phyloP scores from a whole-genome alignment of 2,113 vertebrate genomes.

The Rhagologus leucostigma region DNA sequence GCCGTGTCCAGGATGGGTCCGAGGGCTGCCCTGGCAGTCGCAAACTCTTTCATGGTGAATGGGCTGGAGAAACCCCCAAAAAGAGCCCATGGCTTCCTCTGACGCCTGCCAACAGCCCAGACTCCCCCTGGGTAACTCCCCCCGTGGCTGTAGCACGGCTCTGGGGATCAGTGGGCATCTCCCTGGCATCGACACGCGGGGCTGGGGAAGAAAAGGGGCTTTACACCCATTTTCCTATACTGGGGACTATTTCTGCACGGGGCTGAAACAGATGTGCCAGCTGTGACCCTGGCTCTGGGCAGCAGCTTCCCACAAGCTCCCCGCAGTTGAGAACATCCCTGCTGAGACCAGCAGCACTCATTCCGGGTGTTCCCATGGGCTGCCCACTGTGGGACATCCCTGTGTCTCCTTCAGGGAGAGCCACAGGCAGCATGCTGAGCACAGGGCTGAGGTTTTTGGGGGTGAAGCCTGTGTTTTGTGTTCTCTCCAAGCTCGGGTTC shows the following conservation, averaged over 20 bases:
- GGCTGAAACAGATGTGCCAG: background rate
- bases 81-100: background rate
- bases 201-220: background rate
- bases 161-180: background rate
- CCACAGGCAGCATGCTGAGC: fast-evolving
- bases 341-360: background rate
- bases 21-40: background rate
- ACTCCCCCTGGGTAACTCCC: background rate
- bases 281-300: background rate
- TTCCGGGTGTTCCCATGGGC: background rate
- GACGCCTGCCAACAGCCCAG: background rate
- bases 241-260: background rate
- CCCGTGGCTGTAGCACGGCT: fast-evolving
- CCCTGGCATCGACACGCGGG: fast-evolving
- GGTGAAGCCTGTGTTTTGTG: background rate
- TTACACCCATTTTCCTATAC: background rate
- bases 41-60: background rate
- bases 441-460: fast-evolving
- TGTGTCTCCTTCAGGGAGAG: background rate
- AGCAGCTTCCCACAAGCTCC: background rate
- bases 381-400: background rate
- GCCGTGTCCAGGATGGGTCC: background rate
- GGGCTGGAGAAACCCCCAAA: background rate
- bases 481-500: background rate
- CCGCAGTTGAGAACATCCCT: background rate